Evolutionary conservation across 2,888 invertebrate species (phyloP), one percentile per base, ranked within the genome.

Genomic region (Diadegma fenestrale): DNA sequence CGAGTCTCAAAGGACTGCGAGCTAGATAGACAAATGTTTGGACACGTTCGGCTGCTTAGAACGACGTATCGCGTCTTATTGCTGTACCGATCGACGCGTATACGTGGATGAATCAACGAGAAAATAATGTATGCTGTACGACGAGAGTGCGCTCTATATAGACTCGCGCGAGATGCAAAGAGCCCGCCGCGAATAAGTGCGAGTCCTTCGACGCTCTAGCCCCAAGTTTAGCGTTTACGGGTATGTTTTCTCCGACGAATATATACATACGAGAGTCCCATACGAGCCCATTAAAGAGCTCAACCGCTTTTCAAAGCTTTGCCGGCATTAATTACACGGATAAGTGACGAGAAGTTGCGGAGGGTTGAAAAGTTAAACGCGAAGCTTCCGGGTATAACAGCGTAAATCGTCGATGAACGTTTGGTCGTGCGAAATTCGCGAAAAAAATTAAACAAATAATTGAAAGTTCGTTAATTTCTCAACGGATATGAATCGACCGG

Each of bases 1-100:
- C 73, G 75, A 82, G 85, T 85, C 85, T 85, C 85, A 85, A 85
- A 85, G 85, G 85, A 85, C 84, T 73, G n/a, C 33, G 68, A 48
- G 77, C 81, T 63, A 71, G 79, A 84, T 86, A 81, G 81, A 78
- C 83, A 86, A 83, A 86, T 83, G 86, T 83, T 82, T 83, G 84
- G 84, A 80, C 86, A 86, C 84, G 84, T 83, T 80, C 84, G 83
- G 84, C 83, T 78, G 79, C 68, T 68, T 80, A 69, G 84, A 78
- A 83, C 80, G 79, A 83, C 80, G 79, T 76, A 80, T 76, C 68
- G 69, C n/a, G n/a, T n/a, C n/a, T n/a, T 61, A 54, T 41, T 51
- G 51, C 71, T 33, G 19, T 68, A 61, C 48, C 54, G 61, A 73
- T 30, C 19, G n/a, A n/a, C 45, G 33, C 71, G 10, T 69, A 71